Evolutionary conservation across 2,888 invertebrate species (phyloP).

Genomic region (Spatulosminthurus flaviceps): DNA sequence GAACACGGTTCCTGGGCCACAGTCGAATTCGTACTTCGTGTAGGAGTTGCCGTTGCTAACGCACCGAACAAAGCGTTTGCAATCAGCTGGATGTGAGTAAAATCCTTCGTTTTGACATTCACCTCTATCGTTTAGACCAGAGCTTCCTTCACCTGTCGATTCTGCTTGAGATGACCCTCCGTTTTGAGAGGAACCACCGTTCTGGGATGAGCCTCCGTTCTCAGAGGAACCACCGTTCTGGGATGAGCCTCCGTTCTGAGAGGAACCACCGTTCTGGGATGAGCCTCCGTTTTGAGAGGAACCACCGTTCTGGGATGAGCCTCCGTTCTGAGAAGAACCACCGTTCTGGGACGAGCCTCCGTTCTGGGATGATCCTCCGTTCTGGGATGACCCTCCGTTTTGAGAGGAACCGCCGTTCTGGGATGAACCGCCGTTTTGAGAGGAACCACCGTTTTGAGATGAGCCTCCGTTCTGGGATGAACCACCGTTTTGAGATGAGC

Average conservation of each 20-base stretch:
- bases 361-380: slow-evolving; percentile 29
- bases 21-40: slow-evolving; percentile 56
- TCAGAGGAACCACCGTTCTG: slow-evolving; percentile 11
- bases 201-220: slow-evolving; percentile 24
- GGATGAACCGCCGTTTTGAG: slow-evolving; percentile 12
- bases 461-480: slow-evolving; percentile 28
- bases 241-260: slow-evolving; percentile 16
- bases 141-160: slow-evolving; percentile 2
- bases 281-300: slow-evolving; percentile 29
- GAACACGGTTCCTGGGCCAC: slow-evolving; percentile 57
- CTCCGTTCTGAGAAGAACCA: slow-evolving; percentile 38
- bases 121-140: slow-evolving; percentile 31
- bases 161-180: background rate
- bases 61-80: slow-evolving; percentile 55
- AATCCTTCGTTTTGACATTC: slow-evolving; percentile 54
- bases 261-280: slow-evolving; percentile 8
- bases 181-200: slow-evolving; percentile 38
- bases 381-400: slow-evolving; percentile 30
- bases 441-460: slow-evolving; percentile 26
- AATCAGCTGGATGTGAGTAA: slow-evolving; percentile 48
- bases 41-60: slow-evolving; percentile 45
- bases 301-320: slow-evolving; percentile 26
- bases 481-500: slow-evolving; percentile 46
- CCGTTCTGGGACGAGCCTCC: slow-evolving; percentile 23
- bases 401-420: slow-evolving; percentile 19